These are phyloP conservation scores for Percopsis omiscomaycus DNA, from an alignment of 2,797 vertebrate species.

Conservation along the genomic window DNA sequence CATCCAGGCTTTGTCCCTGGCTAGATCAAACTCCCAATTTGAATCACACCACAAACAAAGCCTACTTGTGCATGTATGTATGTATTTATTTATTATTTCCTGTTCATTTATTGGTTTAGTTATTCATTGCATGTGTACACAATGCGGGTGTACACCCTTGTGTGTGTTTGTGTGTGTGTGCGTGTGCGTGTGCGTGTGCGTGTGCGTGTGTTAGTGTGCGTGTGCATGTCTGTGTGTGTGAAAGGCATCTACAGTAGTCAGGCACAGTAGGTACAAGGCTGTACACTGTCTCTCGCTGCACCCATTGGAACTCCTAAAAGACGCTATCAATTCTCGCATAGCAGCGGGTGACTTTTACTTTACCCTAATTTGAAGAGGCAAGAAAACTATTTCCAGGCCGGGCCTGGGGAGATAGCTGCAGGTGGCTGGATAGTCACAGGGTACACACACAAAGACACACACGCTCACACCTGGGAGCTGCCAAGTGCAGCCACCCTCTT, in stretches of 20 bases:
- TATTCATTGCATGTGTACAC: neutral
- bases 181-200: neutral
- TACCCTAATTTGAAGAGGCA: constrained; percentile 24
- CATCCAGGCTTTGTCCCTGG: constrained; percentile 16
- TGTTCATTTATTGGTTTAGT: neutral
- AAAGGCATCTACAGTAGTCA: neutral
- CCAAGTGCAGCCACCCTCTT: constrained; percentile 32
- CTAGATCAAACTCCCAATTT: constrained; percentile 28
- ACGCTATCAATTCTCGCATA: constrained; percentile 41
- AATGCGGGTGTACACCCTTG: too few relatives aligned
- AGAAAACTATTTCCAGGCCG: constrained; percentile 23
- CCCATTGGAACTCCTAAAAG: neutral
- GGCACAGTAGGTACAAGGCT: too few relatives aligned
- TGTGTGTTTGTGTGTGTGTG: constrained; percentile 3
- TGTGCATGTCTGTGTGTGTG: neutral
- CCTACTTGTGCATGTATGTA: neutral
- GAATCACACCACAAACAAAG: constrained; percentile 21
- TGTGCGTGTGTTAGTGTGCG: neutral
- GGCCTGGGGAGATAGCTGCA: constrained; percentile 20
- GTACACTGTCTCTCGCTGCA: too few relatives aligned
- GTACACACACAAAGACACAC: constrained; percentile 12
- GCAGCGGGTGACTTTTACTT: constrained; percentile 11
- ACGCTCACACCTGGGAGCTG: constrained; percentile 45
- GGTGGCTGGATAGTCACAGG: constrained; percentile 40
- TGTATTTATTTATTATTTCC: constrained; percentile 8